Evolutionary conservation across 2,888 invertebrate species (phyloP), one percentile per base, ranked within the genome.

Genomic region (Nymphalis polychloros): DNA sequence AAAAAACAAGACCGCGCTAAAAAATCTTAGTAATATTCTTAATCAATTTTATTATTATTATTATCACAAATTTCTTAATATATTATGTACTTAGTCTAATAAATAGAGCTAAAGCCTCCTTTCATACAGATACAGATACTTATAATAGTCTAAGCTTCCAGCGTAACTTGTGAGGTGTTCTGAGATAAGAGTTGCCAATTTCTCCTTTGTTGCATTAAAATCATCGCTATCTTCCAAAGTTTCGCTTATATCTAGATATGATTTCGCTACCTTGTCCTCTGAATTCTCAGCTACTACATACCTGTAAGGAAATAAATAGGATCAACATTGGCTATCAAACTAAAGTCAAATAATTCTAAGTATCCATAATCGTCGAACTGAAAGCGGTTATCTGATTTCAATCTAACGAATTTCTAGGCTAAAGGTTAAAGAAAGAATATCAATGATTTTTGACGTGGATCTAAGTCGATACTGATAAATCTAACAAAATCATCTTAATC

Each of bases 71-170:
- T 1, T 31, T 35, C 31, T 55, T 55, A 31, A 31, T 8, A 17
- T 55, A 49, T 49, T 19, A 19, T 17, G 1, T n/a, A 31, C 16
- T 55, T 10, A 17, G 17, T 17, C 1, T 17, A 2, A 50, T 50
- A 50, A 20, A 52, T 20, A 20, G 8, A 52, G 10, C 50, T 55
- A 55, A 1, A 52, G 52, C n/a, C 67, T 70, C 65, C 79, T 74
- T 47, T 80, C 81, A 75, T 83, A 82, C 70, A 85, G 79, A 72
- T 87, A 82, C 31, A 88, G 70, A 78, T 80, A 88, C 75, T 86
- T 87, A 62, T 77, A 84, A 73, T 76, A 84, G 1, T 79, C 74
- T 35, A 68, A 69, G 41, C 76, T 62, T 55, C 72, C 76, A 1
- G 82, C 81, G 35, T 79, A 77, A 0, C 59, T 70, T 7, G 63